phyloP scores from a whole-genome alignment of 2,113 vertebrate genomes.

The Pleuronectes platessa region DNA sequence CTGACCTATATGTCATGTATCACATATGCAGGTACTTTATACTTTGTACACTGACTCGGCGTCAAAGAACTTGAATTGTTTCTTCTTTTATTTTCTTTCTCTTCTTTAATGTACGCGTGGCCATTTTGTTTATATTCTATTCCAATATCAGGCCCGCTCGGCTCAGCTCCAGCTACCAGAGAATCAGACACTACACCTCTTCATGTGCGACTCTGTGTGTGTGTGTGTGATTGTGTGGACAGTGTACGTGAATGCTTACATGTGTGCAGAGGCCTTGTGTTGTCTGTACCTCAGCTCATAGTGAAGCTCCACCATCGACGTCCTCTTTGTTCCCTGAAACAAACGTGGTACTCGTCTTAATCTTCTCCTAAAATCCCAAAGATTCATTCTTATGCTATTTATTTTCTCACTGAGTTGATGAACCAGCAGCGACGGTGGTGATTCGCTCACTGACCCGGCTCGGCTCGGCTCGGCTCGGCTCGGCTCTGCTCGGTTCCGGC shows the following conservation, averaged over 20 bases:
- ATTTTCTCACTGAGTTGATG: constrained; percentile 63
- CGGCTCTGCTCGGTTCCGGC: too few species aligned
- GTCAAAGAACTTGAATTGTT: constrained; percentile 82
- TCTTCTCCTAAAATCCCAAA: constrained; percentile 70
- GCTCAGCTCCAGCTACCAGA: constrained; percentile 63
- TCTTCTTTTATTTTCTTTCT: constrained; percentile 52
- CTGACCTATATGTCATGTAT: constrained; percentile 80
- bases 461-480: too few species aligned
- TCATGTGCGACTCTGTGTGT: constrained; percentile 26
- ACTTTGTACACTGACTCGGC: constrained; percentile 78
- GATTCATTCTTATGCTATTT: constrained; percentile 72
- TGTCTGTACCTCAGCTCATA: constrained; percentile 57
- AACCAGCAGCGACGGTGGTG: constrained; percentile 56
- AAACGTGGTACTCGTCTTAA: constrained; percentile 67
- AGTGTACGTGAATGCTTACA: constrained; percentile 42
- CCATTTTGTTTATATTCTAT: constrained; percentile 71
- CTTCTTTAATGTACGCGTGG: constrained; percentile 56
- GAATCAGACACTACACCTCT: constrained; percentile 74
- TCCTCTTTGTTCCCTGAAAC: constrained; percentile 56
- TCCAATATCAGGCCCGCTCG: constrained; percentile 64
- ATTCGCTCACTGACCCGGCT: neutral
- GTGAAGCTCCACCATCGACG: constrained; percentile 51
- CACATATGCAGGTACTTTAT: constrained; percentile 84
- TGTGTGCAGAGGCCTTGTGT: constrained; percentile 48
- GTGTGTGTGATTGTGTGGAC: constrained; percentile 29